phyloP scores from a whole-genome alignment of 2,797 vertebrate species.

The Sylvilagus floridanus region DNA sequence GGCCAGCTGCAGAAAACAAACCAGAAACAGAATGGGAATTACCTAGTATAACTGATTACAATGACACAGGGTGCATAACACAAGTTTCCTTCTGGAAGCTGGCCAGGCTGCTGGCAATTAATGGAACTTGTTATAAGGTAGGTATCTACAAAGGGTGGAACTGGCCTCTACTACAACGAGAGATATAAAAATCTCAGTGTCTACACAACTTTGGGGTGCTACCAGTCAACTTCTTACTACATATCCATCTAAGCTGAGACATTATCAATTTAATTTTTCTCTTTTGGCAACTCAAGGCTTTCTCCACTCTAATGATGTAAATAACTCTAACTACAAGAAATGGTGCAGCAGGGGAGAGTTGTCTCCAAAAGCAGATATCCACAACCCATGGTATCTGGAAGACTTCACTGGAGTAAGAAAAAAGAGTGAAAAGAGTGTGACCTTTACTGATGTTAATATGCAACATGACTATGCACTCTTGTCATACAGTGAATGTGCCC shows the following conservation, averaged over 20 bases:
- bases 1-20: conserved; percentile 87
- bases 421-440: conserved; percentile 2
- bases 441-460: background rate
- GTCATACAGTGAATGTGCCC: conserved; percentile 11
- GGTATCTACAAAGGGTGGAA: conserved; percentile 36
- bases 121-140: background rate
- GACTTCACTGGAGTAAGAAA: background rate
- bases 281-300: background rate
- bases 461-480: background rate
- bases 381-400: background rate
- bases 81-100: background rate
- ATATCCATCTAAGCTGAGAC: conserved; percentile 50
- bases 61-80: background rate
- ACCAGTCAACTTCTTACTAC: background rate
- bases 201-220: background rate
- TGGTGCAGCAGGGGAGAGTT: background rate
- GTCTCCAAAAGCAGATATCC: background rate
- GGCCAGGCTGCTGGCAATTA: background rate
- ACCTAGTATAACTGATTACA: background rate
- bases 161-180: background rate
- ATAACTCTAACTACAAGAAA: background rate
- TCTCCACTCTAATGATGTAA: background rate
- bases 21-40: conserved; percentile 46
- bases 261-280: background rate
- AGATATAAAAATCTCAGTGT: conserved; percentile 35